Base-by-base conservation (phyloP, 2,888 invertebrate genomes). In the Eupithecia insigniata region DNA sequence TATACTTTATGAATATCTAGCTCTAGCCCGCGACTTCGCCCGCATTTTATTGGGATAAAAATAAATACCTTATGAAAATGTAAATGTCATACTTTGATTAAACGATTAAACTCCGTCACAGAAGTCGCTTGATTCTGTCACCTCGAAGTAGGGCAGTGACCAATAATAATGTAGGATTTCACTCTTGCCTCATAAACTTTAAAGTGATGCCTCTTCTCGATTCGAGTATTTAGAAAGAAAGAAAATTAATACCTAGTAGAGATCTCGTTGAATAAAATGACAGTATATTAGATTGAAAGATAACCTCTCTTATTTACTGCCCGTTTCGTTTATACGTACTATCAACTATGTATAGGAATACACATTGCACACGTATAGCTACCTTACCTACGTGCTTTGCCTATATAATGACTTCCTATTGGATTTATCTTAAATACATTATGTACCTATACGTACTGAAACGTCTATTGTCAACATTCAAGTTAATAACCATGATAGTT, bases 141-240 rank as follows among this genome's bases (percentile, higher is more conserved):
- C 58, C 58, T n/a, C 58, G 14, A 28, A 16, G 28, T 58, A 0
- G 58, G 58, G 58, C 58, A 58, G 58, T 58, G 58, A 58, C 58
- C 28, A 58, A n/a, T 46, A 58, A n/a, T 46, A n/a, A 46, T 58
- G 26, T 58, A 28, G 26, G 55, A 26, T n/a, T n/a, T n/a, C n/a
- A n/a, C n/a, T n/a, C n/a, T n/a, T n/a, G n/a, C n/a, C n/a, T n/a
- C n/a, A n/a, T 58, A 26, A 46, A 46, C 46, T 22, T 12, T 51
- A 22, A 51, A 16, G 22, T 43, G 22, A 22, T n/a, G 22, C 22
- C 51, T 43, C 43, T 8, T 43, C 51, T 51, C 10, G n/a, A 51
- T 22, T 51, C 10, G 10, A 22, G 22, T 43, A 34, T n/a, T n/a
- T n/a, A n/a, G n/a, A n/a, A n/a, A n/a, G n/a, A n/a, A n/a, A n/a